phyloP scores from a whole-genome alignment of 2,797 vertebrate species.

The Clarias platycephalus region DNA sequence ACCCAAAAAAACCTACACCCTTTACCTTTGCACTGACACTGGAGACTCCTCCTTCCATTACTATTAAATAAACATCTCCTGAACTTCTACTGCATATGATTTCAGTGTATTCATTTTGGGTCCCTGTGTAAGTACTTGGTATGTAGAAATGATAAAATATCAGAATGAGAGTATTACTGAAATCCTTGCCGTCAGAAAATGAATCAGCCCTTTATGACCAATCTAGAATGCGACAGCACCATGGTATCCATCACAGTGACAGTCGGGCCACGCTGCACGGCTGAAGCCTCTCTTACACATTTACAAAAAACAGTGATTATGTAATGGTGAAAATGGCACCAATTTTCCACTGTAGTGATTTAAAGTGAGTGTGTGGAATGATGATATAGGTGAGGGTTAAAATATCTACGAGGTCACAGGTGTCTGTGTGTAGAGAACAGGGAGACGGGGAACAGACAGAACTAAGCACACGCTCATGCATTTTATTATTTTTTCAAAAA shows the following conservation, averaged over 20 bases:
- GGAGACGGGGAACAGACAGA: conserved; percentile 11
- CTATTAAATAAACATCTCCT: too few species aligned
- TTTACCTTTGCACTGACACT: too few species aligned
- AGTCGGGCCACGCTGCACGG: neutral
- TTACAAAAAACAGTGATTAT: conserved; percentile 24
- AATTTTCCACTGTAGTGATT: conserved; percentile 14
- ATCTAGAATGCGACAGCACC: neutral
- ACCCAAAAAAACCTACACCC: too few species aligned
- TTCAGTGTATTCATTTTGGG: too few species aligned
- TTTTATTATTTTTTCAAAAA: neutral
- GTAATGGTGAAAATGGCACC: conserved; percentile 16
- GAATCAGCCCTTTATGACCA: neutral
- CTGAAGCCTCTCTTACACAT: neutral
- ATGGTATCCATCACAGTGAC: neutral
- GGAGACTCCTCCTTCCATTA: too few species aligned
- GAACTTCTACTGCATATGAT: too few species aligned
- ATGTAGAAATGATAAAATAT: too few species aligned
- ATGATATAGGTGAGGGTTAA: conserved; percentile 30
- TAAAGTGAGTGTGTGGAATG: conserved; percentile 24
- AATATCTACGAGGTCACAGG: conserved; percentile 45
- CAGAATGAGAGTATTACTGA: too few species aligned
- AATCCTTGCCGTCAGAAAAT: neutral
- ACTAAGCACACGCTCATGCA: conserved; percentile 23
- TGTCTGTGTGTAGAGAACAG: conserved; percentile 39
- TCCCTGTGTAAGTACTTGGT: too few species aligned